A percentile compares a stretch with the other conserved stretches of the same genome.
phyloP scores from a whole-genome alignment of 1,140 invertebrate species.

The Anadara kagoshimensis region DNA sequence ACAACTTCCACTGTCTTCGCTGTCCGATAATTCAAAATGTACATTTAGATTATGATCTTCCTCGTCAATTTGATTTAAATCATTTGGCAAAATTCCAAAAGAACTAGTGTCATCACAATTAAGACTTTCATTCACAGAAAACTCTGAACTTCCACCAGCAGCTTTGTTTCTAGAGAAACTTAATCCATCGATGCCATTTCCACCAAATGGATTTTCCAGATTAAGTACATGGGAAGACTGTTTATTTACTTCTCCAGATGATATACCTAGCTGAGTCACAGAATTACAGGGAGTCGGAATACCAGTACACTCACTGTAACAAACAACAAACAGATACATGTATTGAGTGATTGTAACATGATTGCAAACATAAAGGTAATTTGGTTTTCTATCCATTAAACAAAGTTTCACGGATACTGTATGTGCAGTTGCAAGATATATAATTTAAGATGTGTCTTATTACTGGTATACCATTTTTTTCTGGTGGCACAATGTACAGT shows the following conservation, averaged over 20 bases:
- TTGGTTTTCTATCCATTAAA: too few species aligned
- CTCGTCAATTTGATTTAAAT: slow-evolving; percentile 2
- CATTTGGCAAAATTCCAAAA: background rate
- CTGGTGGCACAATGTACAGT: too few species aligned
- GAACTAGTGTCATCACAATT: slow-evolving; percentile 2
- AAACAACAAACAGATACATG: slow-evolving; percentile 13
- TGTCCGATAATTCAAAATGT: slow-evolving; percentile 40
- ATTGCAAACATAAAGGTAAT: too few species aligned
- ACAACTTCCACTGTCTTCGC: slow-evolving; percentile 31
- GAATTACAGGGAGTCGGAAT: slow-evolving; percentile 53
- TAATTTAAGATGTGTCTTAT: too few species aligned
- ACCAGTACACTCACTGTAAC: slow-evolving; percentile 45
- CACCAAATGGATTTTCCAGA: slow-evolving; percentile 37
- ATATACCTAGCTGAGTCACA: slow-evolving; percentile 25
- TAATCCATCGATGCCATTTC: slow-evolving; percentile 6
- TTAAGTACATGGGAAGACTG: slow-evolving; percentile 7
- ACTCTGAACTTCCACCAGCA: slow-evolving; percentile 53
- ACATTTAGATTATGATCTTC: slow-evolving; percentile 74
- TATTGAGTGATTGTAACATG: background rate
- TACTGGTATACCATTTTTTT: too few species aligned
- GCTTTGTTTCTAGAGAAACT: slow-evolving; percentile 6
- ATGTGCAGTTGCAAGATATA: too few species aligned
- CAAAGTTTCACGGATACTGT: too few species aligned
- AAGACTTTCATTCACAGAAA: slow-evolving; percentile 45
- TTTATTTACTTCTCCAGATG: slow-evolving; percentile 8